Percentiles rank a stretch among this genome's conserved stretches.
Conservation (phyloP, 2,888 invertebrate species). For the Lasioglossum vierecki region DNA sequence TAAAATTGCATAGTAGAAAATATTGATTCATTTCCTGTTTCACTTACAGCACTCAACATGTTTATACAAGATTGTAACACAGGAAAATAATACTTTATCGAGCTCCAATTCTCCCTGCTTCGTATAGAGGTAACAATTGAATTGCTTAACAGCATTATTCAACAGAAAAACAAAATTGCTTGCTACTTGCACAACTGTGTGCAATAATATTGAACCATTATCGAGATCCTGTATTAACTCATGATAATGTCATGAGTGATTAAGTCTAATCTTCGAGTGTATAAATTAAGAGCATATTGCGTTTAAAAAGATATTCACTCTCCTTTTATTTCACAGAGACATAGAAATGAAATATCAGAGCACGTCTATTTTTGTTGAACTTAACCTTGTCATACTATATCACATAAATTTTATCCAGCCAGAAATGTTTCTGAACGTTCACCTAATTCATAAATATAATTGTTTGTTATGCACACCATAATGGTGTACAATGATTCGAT, state of each 20-base stretch:
- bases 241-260: background rate
- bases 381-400: constrained; percentile 27
- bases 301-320: background rate
- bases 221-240: background rate
- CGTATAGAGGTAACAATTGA: background rate
- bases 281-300: background rate
- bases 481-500: background rate
- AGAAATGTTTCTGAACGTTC: background rate
- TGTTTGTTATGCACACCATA: background rate
- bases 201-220: background rate
- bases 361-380: background rate
- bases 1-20: background rate
- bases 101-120: background rate
- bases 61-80: background rate
- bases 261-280: background rate
- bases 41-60: background rate
- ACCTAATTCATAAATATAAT: background rate
- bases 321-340: background rate
- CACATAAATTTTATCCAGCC: background rate
- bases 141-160: background rate
- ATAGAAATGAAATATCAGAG: background rate
- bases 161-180: background rate
- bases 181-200: background rate
- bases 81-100: background rate
- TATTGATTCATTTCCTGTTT: background rate